These are phyloP conservation scores for Lonchura striata DNA, from an alignment of 2,113 vertebrate genomes.

Conservation along the genomic window DNA sequence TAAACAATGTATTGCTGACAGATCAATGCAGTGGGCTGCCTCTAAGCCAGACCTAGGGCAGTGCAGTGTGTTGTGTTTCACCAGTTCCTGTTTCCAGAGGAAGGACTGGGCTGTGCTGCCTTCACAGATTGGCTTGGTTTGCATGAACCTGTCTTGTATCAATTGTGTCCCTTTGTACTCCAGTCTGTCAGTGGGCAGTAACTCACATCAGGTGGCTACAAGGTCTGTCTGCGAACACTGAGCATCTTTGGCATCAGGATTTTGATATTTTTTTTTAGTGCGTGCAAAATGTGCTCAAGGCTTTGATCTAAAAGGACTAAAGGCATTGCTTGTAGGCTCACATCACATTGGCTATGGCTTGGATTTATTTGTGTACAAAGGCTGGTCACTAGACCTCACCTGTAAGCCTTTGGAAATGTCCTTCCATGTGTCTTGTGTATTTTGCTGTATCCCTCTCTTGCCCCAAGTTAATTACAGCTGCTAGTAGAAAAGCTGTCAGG, in stretches of 20 bases:
- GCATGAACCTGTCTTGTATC: not conserved
- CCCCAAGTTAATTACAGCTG: not conserved
- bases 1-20: not conserved
- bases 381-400: not conserved
- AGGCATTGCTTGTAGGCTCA: not conserved
- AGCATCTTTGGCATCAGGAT: not conserved
- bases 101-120: not conserved
- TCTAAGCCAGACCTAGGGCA: not conserved
- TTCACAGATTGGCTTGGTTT: not conserved
- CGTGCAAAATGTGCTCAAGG: not conserved
- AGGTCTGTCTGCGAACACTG: not conserved
- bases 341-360: not conserved
- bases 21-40: not conserved
- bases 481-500: not conserved
- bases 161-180: not conserved
- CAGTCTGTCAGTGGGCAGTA: not conserved
- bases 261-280: not conserved
- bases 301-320: not conserved
- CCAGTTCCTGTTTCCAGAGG: not conserved
- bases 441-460: not conserved
- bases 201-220: accelerated
- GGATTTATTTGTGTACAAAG: not conserved
- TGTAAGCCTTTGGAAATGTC: not conserved
- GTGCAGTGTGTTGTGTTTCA: accelerated
- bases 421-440: not conserved